These are phyloP conservation scores for Ruditapes philippinarum DNA, from an alignment of 1,140 invertebrate species.

Conservation along the genomic window DNA sequence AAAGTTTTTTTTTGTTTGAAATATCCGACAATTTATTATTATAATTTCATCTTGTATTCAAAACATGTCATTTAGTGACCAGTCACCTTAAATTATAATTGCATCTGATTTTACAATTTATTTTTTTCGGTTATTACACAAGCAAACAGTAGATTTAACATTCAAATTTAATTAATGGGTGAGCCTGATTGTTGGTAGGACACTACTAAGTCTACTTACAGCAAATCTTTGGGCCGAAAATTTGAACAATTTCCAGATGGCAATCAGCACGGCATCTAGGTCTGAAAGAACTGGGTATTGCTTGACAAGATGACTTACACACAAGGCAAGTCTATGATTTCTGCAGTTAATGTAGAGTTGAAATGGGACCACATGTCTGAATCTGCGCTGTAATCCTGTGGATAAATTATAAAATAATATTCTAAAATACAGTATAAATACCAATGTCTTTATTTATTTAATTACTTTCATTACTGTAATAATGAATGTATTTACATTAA, in stretches of 20 bases:
- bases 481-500: too few species aligned
- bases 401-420: background rate
- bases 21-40: too few species aligned
- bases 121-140: background rate
- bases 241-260: constrained; percentile 23
- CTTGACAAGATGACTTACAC: constrained; percentile 28
- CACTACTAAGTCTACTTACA: constrained; percentile 36
- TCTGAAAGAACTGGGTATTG: constrained; percentile 35
- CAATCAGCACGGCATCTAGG: constrained; percentile 37
- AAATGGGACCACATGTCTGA: constrained; percentile 28
- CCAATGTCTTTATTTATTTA: too few species aligned
- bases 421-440: background rate
- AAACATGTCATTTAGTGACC: background rate
- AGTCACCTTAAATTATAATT: background rate
- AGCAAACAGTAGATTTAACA: too few species aligned
- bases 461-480: too few species aligned
- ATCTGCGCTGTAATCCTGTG: constrained; percentile 28
- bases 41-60: too few species aligned
- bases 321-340: constrained; percentile 28
- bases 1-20: too few species aligned
- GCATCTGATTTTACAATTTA: background rate
- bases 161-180: too few species aligned
- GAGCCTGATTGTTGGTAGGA: too few species aligned
- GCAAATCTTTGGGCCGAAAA: constrained; percentile 32
- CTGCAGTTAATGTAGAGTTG: constrained; percentile 13